Evolutionary conservation across 2,113 vertebrate genomes (phyloP).

Genomic region (Lonchura striata): DNA sequence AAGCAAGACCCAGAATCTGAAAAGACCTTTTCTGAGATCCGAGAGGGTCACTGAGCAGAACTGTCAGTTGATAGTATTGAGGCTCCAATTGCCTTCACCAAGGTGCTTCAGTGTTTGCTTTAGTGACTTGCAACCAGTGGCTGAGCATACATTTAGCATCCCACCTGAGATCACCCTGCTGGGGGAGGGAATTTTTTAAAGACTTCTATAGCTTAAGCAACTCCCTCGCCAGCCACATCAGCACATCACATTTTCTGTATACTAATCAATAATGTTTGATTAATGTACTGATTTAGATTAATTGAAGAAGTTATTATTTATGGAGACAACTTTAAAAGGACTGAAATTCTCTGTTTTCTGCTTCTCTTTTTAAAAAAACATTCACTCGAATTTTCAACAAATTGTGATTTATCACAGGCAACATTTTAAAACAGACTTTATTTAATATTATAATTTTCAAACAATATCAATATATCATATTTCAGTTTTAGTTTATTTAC

Average conservation of each 20-base stretch:
- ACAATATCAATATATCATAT: background rate
- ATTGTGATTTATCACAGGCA: background rate
- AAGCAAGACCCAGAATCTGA: conserved; percentile 72
- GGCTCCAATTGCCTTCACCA: conserved; percentile 70
- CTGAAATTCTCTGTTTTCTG: background rate
- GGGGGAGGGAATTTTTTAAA: conserved; percentile 29
- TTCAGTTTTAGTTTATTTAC: conserved; percentile 15
- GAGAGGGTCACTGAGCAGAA: conserved; percentile 77
- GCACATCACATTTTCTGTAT: background rate
- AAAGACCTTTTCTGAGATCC: conserved; percentile 72
- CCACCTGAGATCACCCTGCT: background rate
- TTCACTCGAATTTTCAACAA: background rate
- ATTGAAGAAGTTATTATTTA: conserved; percentile 14
- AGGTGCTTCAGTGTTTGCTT: conserved; percentile 78
- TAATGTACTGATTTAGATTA: conserved; percentile 33
- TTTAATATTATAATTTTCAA: conserved; percentile 8
- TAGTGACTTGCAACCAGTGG: conserved; percentile 67
- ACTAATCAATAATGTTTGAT: conserved; percentile 46
- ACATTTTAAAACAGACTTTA: background rate
- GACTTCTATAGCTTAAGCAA: background rate
- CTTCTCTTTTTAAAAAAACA: background rate
- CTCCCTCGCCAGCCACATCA: background rate
- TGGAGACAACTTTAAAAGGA: background rate
- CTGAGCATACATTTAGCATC: conserved; percentile 72
- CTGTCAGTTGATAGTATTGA: conserved; percentile 63